Conservation (phyloP, 2,888 invertebrate species). For the Nomada fucata region DNA sequence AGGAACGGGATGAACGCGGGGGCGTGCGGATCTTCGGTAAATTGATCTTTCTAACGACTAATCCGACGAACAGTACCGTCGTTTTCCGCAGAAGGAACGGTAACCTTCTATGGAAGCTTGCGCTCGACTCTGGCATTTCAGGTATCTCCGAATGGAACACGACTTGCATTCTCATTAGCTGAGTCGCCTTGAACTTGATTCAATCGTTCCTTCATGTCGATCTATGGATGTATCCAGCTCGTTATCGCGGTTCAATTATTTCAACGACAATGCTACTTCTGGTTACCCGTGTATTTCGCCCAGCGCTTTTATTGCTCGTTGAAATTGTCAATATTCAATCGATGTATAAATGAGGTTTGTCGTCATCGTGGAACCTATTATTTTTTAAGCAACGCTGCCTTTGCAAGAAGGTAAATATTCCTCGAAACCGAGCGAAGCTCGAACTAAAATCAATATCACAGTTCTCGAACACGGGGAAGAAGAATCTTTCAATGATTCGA, state of each 20-base stretch:
- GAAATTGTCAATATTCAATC: too few species aligned
- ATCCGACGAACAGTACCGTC: slow-evolving; percentile 51
- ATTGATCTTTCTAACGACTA: slow-evolving; percentile 59
- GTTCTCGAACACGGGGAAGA: too few species aligned
- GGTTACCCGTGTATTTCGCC: background rate
- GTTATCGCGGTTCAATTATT: slow-evolving; percentile 9
- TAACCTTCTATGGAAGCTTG: slow-evolving; percentile 78
- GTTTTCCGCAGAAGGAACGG: slow-evolving; percentile 61
- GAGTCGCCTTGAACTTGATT: slow-evolving; percentile 79
- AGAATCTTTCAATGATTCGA: too few species aligned
- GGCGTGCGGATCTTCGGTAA: slow-evolving; percentile 61
- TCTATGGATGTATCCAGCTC: slow-evolving; percentile 26
- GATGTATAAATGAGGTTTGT: too few species aligned
- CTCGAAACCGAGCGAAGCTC: background rate
- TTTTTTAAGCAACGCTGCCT: too few species aligned
- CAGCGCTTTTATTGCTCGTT: too few species aligned
- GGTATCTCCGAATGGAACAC: slow-evolving; percentile 69
- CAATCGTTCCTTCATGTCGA: slow-evolving; percentile 52
- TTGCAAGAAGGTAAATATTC: background rate
- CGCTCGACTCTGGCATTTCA: slow-evolving; percentile 66
- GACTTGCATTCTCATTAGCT: slow-evolving; percentile 73
- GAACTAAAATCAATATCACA: too few species aligned
- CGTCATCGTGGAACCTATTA: too few species aligned
- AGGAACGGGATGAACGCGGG: slow-evolving; percentile 43
- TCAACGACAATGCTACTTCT: background rate